phyloP scores from a whole-genome alignment of 2,797 vertebrate species.

The Diplodus puntazzo region DNA sequence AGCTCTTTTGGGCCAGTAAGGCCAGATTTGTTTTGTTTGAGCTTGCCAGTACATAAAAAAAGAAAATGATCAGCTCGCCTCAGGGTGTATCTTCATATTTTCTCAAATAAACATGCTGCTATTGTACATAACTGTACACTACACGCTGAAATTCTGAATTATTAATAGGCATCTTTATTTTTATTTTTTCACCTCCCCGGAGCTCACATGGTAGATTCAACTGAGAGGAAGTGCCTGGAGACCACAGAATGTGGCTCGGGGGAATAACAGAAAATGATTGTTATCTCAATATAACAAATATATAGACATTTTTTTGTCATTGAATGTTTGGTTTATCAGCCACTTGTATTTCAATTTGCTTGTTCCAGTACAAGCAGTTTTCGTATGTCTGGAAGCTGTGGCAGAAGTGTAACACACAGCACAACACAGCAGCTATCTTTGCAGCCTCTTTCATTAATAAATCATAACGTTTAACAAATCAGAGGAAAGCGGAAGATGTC shows the following conservation, averaged over 20 bases:
- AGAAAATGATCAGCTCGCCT: conserved; percentile 34
- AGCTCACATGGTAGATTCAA: conserved; percentile 69
- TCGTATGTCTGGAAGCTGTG: conserved; percentile 39
- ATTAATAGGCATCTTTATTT: conserved; percentile 77
- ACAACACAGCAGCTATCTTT: conserved; percentile 76
- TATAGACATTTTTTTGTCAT: conserved; percentile 12
- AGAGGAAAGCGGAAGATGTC: conserved; percentile 74
- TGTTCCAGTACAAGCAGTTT: conserved; percentile 18
- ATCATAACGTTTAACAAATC: conserved; percentile 83
- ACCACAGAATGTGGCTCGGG: conserved; percentile 53
- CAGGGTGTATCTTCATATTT: conserved; percentile 67
- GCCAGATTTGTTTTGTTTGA: conserved; percentile 59
- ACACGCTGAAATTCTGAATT: conserved; percentile 75
- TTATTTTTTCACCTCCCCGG: conserved; percentile 49
- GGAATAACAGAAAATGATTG: conserved; percentile 54
- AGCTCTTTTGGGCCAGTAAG: conserved; percentile 31
- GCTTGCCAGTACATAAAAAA: conserved; percentile 53
- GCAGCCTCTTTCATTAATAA: conserved; percentile 83
- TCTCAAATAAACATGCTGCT: conserved; percentile 74
- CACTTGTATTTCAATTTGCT: conserved; percentile 25
- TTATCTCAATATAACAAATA: conserved; percentile 49
- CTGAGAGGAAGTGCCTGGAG: conserved; percentile 57
- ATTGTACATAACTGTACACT: conserved; percentile 72
- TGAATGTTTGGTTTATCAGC: conserved; percentile 58
- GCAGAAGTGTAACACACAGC: conserved; percentile 42